Conservation (phyloP, 2,888 invertebrate species). For the Leptinotarsa peninsularis region DNA sequence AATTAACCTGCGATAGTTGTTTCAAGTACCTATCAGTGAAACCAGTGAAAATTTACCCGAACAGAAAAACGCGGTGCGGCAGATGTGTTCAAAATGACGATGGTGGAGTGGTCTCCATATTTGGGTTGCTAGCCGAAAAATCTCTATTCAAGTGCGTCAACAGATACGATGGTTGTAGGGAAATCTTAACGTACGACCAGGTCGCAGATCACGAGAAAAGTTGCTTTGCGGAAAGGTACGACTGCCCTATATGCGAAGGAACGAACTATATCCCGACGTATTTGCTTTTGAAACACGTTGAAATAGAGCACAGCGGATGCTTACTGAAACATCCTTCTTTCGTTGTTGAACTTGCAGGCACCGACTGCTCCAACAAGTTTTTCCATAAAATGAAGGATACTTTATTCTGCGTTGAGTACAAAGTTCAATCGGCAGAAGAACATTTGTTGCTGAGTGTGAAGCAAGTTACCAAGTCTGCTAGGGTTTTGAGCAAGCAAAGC, state of each 20-base stretch:
- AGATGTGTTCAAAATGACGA: background rate
- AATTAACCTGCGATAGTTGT: background rate
- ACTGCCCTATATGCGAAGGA: background rate
- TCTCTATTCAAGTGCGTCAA: slow-evolving; percentile 1
- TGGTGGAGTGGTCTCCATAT: background rate
- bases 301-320: background rate
- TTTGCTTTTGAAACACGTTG: background rate
- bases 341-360: background rate
- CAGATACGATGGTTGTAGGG: background rate
- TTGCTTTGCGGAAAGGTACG: background rate
- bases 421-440: background rate
- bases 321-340: background rate
- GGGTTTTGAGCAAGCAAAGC: background rate
- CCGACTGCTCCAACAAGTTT: background rate
- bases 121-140: background rate
- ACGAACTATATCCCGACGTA: background rate
- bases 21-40: slow-evolving; percentile 10
- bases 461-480: background rate
- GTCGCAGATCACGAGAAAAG: background rate
- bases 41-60: background rate
- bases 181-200: background rate
- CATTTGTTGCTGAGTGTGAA: background rate
- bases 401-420: background rate
- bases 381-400: background rate
- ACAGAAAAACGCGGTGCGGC: background rate